phyloP scores from a whole-genome alignment of 2,113 vertebrate species.

The Vulpes ferrilata region DNA sequence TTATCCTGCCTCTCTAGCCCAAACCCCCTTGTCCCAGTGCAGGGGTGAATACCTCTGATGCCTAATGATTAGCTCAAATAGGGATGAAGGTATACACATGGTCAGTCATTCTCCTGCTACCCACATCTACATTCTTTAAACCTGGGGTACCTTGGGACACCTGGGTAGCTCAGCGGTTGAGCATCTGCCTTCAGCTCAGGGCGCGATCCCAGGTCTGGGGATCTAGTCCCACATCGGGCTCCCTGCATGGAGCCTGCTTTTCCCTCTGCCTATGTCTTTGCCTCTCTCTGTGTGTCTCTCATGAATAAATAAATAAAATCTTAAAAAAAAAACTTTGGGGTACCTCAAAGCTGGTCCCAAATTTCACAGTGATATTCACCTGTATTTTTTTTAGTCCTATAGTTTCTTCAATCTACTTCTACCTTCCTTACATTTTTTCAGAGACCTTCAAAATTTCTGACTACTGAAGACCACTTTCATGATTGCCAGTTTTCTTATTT shows the following conservation, averaged over 20 bases:
- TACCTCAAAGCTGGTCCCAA: background rate
- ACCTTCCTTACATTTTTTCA: conserved; percentile 43
- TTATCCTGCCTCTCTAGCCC: background rate
- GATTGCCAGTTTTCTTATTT: background rate
- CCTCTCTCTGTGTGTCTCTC: too few species aligned
- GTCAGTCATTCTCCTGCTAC: background rate
- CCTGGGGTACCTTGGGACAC: background rate
- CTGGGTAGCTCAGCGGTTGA: too few species aligned
- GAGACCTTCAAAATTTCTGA: conserved; percentile 25
- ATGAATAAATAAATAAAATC: too few species aligned
- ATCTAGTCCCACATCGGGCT: too few species aligned
- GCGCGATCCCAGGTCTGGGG: too few species aligned
- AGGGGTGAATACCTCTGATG: background rate
- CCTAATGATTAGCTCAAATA: background rate
- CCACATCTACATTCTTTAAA: background rate
- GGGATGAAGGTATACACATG: background rate
- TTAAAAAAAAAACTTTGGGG: background rate
- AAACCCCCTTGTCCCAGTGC: background rate
- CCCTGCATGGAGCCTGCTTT: too few species aligned
- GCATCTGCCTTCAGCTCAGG: too few species aligned
- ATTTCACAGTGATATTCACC: conserved; percentile 36
- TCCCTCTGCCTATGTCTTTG: too few species aligned
- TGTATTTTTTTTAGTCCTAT: background rate
- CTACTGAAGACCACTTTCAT: background rate
- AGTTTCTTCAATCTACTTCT: background rate